Evolutionary conservation across 1,140 invertebrate species (phyloP), one percentile per base, ranked within the genome.

Genomic region (Drosophila gunungcola): DNA sequence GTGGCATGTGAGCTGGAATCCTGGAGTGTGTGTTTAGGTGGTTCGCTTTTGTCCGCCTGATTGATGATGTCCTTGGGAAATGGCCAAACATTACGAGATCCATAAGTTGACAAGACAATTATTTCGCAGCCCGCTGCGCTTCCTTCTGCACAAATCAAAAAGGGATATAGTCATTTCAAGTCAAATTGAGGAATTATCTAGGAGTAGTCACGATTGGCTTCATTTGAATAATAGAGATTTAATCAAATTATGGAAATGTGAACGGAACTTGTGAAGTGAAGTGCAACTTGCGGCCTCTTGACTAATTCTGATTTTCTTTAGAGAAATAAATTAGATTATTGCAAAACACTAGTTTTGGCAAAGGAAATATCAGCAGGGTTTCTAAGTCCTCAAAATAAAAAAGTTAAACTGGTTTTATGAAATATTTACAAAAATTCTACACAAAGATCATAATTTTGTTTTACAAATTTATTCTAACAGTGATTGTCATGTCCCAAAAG

Each of bases 71-170:
- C 55, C 54, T 32, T 39, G 29, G 64, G 27, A 52, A 60, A 61
- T 73, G 67, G 67, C 54, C 68, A 61, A 73, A 73, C 54, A 73
- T 53, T 60, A 27, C 48, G 45, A 73, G 73, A 73, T 61, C 69
- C 68, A 73, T 73, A 73, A 73, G 68, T 73, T 73, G 69, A 61
- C 69, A 73, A 73, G 55, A 73, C 67, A 73, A 73, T 73, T 73
- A 73, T 73, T 52, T 73, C 46, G 41, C 55, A 52, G 48, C 54
- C 46, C 48, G 39, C 38, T 38, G 46, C 48, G 55, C 32, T 41
- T 52, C 16, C 27, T n/a, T 16, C 10, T 43, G 29, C 21, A 36
- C 2, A 48, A 29, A 27, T 36, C 9, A 7, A 10, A 41, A 4
- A 21, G 39, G 29, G 46, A 41, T 42, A 39, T 6, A 54, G 41